Evolutionary conservation across 2,888 invertebrate species (phyloP).

Genomic region (Xestia ashworthii): DNA sequence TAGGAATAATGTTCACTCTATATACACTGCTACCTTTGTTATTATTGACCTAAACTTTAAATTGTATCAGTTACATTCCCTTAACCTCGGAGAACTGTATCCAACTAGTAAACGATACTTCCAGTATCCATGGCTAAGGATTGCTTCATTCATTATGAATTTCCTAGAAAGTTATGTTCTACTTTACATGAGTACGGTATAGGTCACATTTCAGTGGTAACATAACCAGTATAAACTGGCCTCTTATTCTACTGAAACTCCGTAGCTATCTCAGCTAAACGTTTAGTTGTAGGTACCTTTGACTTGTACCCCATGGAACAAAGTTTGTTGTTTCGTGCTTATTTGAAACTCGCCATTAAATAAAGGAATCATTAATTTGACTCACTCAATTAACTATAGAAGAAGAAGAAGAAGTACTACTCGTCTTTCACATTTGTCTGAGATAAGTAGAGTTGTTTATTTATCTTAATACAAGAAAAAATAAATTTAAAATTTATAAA

Average conservation of each 20-base stretch:
- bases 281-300: not conserved
- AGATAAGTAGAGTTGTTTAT: no score
- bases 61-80: not conserved
- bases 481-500: no score
- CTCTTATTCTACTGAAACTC: not conserved
- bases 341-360: no score
- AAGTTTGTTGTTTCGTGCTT: not conserved
- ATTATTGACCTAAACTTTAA: not conserved
- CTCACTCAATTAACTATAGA: no score
- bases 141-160: constrained; percentile 1
- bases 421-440: no score
- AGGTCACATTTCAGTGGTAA: not conserved
- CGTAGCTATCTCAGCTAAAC: not conserved
- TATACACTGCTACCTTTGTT: not conserved
- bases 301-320: not conserved
- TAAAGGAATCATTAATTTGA: no score
- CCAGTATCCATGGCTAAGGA: not conserved
- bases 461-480: no score
- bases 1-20: not conserved
- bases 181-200: not conserved
- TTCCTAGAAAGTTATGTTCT: not conserved
- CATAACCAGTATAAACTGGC: not conserved
- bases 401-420: no score
- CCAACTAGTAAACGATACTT: constrained; percentile 22
- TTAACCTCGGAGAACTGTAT: not conserved